Evolutionary conservation across 2,797 vertebrate genomes (phyloP).

Genomic region (Enteromius mattozi): DNA sequence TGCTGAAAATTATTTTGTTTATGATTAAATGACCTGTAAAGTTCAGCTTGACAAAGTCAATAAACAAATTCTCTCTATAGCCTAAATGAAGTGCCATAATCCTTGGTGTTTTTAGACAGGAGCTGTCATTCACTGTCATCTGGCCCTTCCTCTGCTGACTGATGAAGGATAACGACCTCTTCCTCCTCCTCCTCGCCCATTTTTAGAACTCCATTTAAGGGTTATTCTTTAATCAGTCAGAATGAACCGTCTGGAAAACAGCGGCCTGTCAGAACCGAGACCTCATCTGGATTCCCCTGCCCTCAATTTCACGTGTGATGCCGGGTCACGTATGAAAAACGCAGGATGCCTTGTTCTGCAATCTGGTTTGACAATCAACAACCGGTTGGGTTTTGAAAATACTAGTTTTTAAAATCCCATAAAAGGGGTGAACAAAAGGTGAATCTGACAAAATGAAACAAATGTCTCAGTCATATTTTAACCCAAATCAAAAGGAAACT

Average conservation of each 20-base stretch:
- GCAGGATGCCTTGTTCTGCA: neutral
- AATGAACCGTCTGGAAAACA: conserved; percentile 10
- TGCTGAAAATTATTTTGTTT: neutral
- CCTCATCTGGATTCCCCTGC: conserved; percentile 29
- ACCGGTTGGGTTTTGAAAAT: neutral
- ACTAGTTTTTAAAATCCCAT: conserved; percentile 5
- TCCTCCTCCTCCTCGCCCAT: conserved; percentile 46
- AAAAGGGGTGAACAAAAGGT: neutral
- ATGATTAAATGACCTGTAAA: neutral
- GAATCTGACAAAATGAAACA: neutral
- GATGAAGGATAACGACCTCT: conserved; percentile 59
- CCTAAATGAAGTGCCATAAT: neutral
- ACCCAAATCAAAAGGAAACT: neutral
- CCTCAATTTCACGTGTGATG: conserved; percentile 14
- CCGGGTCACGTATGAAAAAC: conserved; percentile 18
- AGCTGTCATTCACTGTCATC: conserved; percentile 35
- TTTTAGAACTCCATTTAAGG: conserved; percentile 62
- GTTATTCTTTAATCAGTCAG: conserved; percentile 52
- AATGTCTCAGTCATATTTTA: neutral
- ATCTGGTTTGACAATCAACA: conserved; percentile 21
- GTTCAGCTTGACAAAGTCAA: neutral
- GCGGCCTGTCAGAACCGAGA: conserved; percentile 22
- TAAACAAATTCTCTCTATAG: neutral
- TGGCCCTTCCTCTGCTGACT: conserved; percentile 25
- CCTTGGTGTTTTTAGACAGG: neutral